Evolutionary conservation across 2,113 vertebrate species (phyloP).

Genomic region (Callocephalon fimbriatum): DNA sequence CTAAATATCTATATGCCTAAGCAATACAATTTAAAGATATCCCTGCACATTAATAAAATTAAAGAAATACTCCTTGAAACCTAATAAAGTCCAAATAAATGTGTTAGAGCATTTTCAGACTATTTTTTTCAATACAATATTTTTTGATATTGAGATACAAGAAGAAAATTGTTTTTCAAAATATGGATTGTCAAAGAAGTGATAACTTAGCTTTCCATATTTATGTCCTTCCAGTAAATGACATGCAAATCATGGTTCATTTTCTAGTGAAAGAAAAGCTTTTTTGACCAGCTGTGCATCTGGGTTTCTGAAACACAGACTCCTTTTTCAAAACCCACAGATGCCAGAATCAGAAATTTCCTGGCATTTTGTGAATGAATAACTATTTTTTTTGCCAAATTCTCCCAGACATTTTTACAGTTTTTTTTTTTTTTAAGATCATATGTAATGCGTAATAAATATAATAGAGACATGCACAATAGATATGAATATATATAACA

Average conservation of each 20-base stretch:
- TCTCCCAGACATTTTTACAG: not conserved
- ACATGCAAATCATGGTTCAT: conserved; percentile 9
- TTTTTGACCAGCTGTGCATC: conserved; percentile 7
- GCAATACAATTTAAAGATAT: too few species aligned
- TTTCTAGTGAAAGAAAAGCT: conserved; percentile 20
- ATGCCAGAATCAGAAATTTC: conserved; percentile 16
- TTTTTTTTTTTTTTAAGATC: accelerated
- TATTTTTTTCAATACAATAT: too few species aligned
- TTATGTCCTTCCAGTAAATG: conserved; percentile 18
- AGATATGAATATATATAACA: not conserved
- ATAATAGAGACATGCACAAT: not conserved
- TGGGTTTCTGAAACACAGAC: not conserved
- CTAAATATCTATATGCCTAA: too few species aligned
- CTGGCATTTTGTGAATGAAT: conserved; percentile 26
- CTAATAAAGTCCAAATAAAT: too few species aligned
- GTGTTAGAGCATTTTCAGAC: too few species aligned
- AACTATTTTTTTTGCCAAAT: not conserved
- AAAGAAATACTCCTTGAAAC: too few species aligned
- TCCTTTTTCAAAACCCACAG: not conserved
- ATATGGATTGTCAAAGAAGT: not conserved
- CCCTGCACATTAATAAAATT: too few species aligned
- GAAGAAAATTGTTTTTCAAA: not conserved
- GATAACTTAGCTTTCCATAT: conserved; percentile 30
- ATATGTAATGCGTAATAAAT: not conserved
- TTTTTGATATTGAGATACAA: not conserved